Evolutionary conservation across 2,113 vertebrate species (phyloP).

Genomic region (Prunella himalayana): DNA sequence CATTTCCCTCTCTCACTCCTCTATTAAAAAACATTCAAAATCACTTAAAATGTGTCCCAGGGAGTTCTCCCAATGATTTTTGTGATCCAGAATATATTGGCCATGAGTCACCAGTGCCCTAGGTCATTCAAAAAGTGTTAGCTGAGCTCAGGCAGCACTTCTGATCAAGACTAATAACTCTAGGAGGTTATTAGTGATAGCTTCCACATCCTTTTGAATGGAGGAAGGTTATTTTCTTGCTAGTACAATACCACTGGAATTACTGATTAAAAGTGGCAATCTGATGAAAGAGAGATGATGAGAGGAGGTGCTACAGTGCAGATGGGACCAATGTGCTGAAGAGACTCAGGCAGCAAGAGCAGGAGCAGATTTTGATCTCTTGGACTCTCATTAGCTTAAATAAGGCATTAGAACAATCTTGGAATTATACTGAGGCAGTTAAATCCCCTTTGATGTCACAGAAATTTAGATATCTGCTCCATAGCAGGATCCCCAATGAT

Average conservation of each 20-base stretch:
- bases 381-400: not conserved
- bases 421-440: not conserved
- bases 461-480: not conserved
- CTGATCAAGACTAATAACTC: not conserved
- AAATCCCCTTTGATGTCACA: not conserved
- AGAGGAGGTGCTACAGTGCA: not conserved
- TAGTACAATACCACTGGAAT: not conserved
- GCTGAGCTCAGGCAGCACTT: not conserved
- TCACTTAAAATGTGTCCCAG: not conserved
- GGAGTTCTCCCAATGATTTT: not conserved
- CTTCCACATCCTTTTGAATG: not conserved
- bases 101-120: not conserved
- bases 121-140: not conserved
- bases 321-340: not conserved
- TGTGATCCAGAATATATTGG: not conserved
- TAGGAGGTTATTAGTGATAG: not conserved
- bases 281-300: not conserved
- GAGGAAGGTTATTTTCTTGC: not conserved
- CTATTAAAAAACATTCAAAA: not conserved
- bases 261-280: conserved; percentile 16
- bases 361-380: not conserved
- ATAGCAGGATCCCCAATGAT: not conserved
- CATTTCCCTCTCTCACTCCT: not conserved
- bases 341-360: not conserved
- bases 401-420: not conserved